Evolutionary conservation across 2,113 vertebrate species (phyloP), one percentile per base, ranked within the genome.

Genomic region (Grantiella picta): DNA sequence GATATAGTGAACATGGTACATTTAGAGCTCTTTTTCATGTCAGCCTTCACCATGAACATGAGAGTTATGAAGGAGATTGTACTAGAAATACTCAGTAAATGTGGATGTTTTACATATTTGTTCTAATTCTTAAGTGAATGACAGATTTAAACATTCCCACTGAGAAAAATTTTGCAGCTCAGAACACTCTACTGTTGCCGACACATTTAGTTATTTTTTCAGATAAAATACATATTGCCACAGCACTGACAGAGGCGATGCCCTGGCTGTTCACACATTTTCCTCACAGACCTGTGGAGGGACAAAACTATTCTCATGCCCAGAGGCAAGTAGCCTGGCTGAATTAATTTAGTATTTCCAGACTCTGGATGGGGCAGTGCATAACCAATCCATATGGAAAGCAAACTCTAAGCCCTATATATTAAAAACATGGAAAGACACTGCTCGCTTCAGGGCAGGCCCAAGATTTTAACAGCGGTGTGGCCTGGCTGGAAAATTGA

Each of bases 371-470:
- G 17, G 19, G 24, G 17, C 14, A 23, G 0, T 15, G 5, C n/a
- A 52, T 14, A 25, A 86, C 68, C 7, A 86, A 52, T 3, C 23
- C 49, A 4, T 3, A 8, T 0, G 4, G 38, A 78, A 73, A 75
- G 15, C 12, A 47, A 56, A 75, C 23, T 23, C 5, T 10, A 40
- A 61, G 5, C 17, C 54, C n/a, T 29, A 33, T 3, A 2, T 3
- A n/a, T 9, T 4, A 60, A 42, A 86, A 52, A 4, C 0, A 6
- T 75, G 38, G 27, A 29, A 44, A 63, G 38, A 15, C 8, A 3
- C 5, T 0, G 0, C n/a, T 53, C 4, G 1, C 19, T 18, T 21
- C 0, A 0, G 33, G n/a, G 15, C 28, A 70, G 50, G 77, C 59
- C 61, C 22, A 23, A 33, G 20, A 6, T 27, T 17, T 2, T 14